Percentiles rank a stretch among this genome's conserved stretches.
Conservation (phyloP, 2,888 invertebrate genomes). For the Clepsis dumicolana region DNA sequence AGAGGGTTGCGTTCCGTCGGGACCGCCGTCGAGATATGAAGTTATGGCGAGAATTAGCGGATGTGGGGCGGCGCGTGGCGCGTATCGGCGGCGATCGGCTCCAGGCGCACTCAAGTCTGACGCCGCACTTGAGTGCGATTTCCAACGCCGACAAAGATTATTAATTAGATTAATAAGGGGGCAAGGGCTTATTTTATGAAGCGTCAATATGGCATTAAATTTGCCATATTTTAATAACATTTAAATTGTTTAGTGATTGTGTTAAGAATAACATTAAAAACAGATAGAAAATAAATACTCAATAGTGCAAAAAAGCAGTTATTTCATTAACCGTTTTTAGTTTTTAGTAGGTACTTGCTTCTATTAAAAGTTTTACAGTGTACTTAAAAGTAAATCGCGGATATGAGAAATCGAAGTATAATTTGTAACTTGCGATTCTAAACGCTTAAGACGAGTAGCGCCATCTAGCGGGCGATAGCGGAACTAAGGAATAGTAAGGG, state of each 20-base stretch:
- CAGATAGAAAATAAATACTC: not conserved
- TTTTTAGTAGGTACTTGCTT: not conserved
- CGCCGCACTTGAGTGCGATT: not conserved
- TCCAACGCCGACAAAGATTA: not conserved
- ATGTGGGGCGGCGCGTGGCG: slow-evolving; percentile 73
- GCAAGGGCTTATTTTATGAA: not conserved
- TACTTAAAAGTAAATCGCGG: not conserved
- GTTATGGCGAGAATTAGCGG: slow-evolving; percentile 82
- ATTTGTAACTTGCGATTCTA: not conserved
- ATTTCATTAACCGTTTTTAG: not conserved
- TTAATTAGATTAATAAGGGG: not conserved
- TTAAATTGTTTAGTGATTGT: not conserved
- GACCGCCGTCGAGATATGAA: slow-evolving; percentile 72
- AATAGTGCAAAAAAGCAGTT: not conserved
- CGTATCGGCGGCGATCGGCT: slow-evolving; percentile 58
- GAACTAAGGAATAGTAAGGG: slow-evolving; percentile 38
- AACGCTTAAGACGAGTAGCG: slow-evolving; percentile 47
- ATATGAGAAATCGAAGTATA: not conserved
- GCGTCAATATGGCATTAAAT: not conserved
- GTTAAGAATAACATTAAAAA: not conserved
- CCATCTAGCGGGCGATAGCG: slow-evolving; percentile 75
- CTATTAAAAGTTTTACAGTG: not conserved
- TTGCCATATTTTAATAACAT: not conserved
- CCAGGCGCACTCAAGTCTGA: not conserved
- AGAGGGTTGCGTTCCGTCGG: slow-evolving; percentile 67